Evolutionary conservation across 2,888 invertebrate species (phyloP), one percentile per base, ranked within the genome.

Genomic region (Polietes domitor): DNA sequence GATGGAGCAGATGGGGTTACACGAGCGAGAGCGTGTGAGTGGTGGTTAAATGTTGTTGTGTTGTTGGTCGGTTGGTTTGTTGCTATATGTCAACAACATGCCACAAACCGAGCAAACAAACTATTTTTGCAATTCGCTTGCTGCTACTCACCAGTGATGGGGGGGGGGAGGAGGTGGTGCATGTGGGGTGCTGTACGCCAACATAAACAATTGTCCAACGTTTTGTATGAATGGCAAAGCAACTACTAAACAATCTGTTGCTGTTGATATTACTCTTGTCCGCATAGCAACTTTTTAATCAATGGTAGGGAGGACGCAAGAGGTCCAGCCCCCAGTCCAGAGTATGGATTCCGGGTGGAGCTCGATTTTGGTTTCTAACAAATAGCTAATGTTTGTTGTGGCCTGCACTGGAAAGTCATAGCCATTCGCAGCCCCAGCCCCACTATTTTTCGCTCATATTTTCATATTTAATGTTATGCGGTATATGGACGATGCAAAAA

Each of bases 31-130:
- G 73, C 74, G 47, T 47, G 6, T n/a, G 68, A 74, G 61, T 73
- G 72, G 58, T 72, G 75, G 61, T 53, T 61, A 75, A 75, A 77
- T 78, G 65, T 65, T 72, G 41, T 26, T 73, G 21, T 74, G 75
- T 50, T 70, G 74, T 53, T 61, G 24, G 61, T 55, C 71, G 71
- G 71, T 58, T 12, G 53, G 37, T 71, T 65, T 81, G 81, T 84
- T 84, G 84, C 81, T 84, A 77, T 84, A 84, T 81, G 84, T 84
- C 84, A 84, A 79, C 84, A 84, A 84, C 84, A 84, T 84, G 84
- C 84, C 84, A 84, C 84, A 84, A 81, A 84, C 84, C 84, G 78
- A 81, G 78, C 81, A 84, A 84, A 84, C 84, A 84, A 84, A 84
- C 84, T 84, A 84, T 84, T 81, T 84, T 81, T 81, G 78, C 81